Evolutionary conservation across 92 coral and sea anemone species (phyloP), one percentile per base, ranked within the genome.

Genomic region (Pocillopora grandis): DNA sequence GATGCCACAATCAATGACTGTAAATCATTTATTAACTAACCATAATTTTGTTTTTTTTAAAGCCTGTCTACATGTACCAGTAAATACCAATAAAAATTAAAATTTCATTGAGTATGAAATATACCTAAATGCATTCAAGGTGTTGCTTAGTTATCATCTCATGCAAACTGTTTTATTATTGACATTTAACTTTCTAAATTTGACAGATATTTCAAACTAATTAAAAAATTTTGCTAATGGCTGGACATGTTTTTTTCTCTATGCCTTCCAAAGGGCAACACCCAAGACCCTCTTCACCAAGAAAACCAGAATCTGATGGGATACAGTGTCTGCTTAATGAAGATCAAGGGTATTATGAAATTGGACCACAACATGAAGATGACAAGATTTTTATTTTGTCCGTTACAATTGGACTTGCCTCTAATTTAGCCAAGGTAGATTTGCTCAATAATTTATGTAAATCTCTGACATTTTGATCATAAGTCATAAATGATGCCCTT

Each of bases 371-470:
- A 27, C 80, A 74, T 19, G 78, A 87, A 21, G 90, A 77, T 65
- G 87, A 88, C 61, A 77, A 88, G 62, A 90, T 92, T 21, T 96
- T 92, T 83, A 91, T 94, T 21, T 84, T 96, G 87, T 96, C 99
- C 37, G 97, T 96, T 49, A 96, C 98, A 21, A 96, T 96, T 70
- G 98, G 99, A 56, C 83, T 92, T 76, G 98, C 99, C 48, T 92
- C 96, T 62, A 96, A 96, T 79, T 84, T 96, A 60, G 98, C 98
- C 56, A 94, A 96, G 97, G 99, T 96, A 15, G 12, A 9, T 13
- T 48, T 23, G 42, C 20, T 57, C 9, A 13, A 42, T 7, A 27
- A 27, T 42, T 42, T 2, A 42, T 27, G 31, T 27, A 27, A 27
- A 42, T 42, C 6, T 20, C 16, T 20, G 61, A 62, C 36, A 2